Evolutionary conservation across 1,140 invertebrate species (phyloP).

Genomic region (Cydia pomonella): DNA sequence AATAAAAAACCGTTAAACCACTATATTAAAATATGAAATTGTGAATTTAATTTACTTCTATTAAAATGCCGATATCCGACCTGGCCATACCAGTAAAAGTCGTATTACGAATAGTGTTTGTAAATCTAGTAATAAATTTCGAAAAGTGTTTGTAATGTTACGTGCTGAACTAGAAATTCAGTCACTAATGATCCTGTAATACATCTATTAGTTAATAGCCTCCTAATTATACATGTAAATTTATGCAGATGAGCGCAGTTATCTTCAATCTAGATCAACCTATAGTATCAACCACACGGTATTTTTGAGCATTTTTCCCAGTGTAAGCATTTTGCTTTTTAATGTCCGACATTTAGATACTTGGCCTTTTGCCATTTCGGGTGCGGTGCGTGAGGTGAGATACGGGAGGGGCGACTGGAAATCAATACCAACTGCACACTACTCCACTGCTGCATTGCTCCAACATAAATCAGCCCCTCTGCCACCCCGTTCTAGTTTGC

Average conservation of each 20-base stretch:
- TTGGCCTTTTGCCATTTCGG: constrained; percentile 71
- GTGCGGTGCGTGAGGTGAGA: constrained; percentile 70
- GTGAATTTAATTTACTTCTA: too few species aligned
- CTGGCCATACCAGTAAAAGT: too few species aligned
- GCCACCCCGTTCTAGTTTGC: constrained; percentile 67
- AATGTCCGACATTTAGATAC: constrained; percentile 44
- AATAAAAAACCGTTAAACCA: too few species aligned
- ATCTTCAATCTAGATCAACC: constrained; percentile 1
- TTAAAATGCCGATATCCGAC: too few species aligned
- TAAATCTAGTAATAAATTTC: too few species aligned
- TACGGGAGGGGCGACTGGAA: constrained; percentile 74
- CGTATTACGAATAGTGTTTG: too few species aligned
- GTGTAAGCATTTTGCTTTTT: constrained; percentile 43
- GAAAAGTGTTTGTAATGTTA: too few species aligned
- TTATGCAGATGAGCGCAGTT: background rate
- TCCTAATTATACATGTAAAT: constrained; percentile 25
- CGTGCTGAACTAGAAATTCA: background rate
- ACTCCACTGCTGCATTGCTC: constrained; percentile 79
- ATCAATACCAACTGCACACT: constrained; percentile 82
- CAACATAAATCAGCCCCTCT: constrained; percentile 80
- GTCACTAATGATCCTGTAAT: background rate
- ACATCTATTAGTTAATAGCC: constrained; percentile 6
- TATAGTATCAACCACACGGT: background rate
- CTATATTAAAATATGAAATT: too few species aligned
- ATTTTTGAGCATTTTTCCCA: constrained; percentile 10